Base-by-base conservation (phyloP, 2,113 vertebrate species). In the Oreochromis tanganicae region DNA sequence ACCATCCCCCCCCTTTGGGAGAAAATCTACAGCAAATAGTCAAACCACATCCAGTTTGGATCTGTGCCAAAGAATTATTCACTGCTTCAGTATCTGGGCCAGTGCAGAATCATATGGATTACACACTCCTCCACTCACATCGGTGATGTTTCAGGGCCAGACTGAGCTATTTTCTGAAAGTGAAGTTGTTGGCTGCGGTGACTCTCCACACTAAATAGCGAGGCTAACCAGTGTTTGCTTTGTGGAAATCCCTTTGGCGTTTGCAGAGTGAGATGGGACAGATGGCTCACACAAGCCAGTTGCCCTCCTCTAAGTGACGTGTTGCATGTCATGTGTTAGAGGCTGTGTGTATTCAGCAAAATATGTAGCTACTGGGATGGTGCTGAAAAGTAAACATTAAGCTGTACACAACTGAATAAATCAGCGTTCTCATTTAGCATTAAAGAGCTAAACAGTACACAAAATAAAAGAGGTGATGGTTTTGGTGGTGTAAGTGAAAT, bases 141-240 rank as follows among this genome's bases (percentile, higher is more conserved):
- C 78, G 80, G 48, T 92, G 83, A 87, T 59, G 59, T 84, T 92
- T 89, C 85, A 59, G 89, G 57, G 89, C 43, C 81, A 89, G 90
- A 79, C 91, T 63, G 85, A 88, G 87, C 78, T 90, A 68, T 48
- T 92, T 95, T 96, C 84, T 96, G 89, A 95, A 96, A 97, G 88
- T 85, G 95, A 94, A 96, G 96, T 94, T 95, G 93, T 94, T 92
- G 95, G 95, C 92, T 95, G 89, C 84, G 91, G 94, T 89, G 94
- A 92, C 91, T 95, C 90, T 94, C 95, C 95, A 86, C 95, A 95
- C 91, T 91, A 95, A 94, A 95, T 93, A 94, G 95, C 90, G 90
- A 94, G 94, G 95, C 94, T 95, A 96, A 96, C 95, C 95, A 94
- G 91, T 96, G 96, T 96, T 97, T 96, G 94, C 95, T 96, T 96